Conservation (phyloP, 2,797 vertebrate genomes). For the Ctenochaetus hawaiiensis region DNA sequence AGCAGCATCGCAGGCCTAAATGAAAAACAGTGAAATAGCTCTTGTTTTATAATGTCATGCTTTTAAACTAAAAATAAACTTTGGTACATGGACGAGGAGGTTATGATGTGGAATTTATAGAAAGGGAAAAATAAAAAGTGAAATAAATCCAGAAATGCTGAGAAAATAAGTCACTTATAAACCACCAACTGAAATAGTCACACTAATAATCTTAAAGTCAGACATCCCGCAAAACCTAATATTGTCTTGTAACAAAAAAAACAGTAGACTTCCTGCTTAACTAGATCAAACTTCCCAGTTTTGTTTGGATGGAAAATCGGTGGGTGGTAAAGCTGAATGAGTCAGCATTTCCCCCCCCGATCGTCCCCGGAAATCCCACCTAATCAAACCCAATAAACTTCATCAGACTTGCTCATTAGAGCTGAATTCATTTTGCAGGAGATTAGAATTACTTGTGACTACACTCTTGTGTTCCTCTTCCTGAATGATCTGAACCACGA, state of each 20-base stretch:
- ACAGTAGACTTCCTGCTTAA: neutral
- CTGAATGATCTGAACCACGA: neutral
- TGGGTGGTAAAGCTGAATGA: conserved; percentile 22
- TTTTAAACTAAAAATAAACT: too few relatives aligned
- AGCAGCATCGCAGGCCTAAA: too few relatives aligned
- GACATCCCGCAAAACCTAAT: neutral
- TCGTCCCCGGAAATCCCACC: conserved; percentile 32
- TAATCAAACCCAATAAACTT: conserved; percentile 55
- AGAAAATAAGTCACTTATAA: neutral
- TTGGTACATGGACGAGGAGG: too few relatives aligned
- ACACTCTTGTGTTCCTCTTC: conserved; percentile 8
- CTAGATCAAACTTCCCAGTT: neutral
- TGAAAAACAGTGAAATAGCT: too few relatives aligned
- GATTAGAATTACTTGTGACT: conserved; percentile 43
- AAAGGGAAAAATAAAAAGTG: neutral
- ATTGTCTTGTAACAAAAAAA: neutral
- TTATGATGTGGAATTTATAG: neutral
- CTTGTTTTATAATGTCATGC: too few relatives aligned
- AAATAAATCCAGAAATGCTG: neutral
- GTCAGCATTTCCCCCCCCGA: conserved; percentile 22
- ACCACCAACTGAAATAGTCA: neutral
- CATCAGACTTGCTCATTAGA: conserved; percentile 51
- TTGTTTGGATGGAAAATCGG: neutral
- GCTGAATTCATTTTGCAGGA: conserved; percentile 29
- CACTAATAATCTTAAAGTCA: neutral